These are phyloP conservation scores for Euglossa dilemma DNA, from an alignment of 1,140 invertebrate species.

Conservation along the genomic window DNA sequence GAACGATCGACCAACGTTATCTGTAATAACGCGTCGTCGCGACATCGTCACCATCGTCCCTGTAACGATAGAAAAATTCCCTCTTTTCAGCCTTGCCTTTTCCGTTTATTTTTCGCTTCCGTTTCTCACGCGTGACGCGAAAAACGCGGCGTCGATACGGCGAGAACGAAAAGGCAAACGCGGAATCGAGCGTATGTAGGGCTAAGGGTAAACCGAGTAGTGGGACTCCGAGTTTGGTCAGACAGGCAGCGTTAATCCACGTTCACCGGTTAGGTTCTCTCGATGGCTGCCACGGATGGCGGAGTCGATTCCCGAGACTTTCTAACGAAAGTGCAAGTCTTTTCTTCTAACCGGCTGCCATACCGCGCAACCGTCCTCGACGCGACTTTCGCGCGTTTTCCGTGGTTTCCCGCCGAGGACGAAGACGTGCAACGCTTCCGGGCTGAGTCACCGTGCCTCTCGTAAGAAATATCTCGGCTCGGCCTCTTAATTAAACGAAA, in stretches of 20 bases:
- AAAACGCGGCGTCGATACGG: background rate
- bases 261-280: slow-evolving; percentile 46
- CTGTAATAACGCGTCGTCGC: too few species aligned
- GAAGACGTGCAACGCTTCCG: slow-evolving; percentile 61
- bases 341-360: slow-evolving; percentile 74
- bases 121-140: background rate
- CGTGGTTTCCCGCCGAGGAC: slow-evolving; percentile 74
- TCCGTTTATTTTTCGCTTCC: too few species aligned
- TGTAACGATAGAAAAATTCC: background rate
- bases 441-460: slow-evolving; percentile 37
- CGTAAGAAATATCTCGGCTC: slow-evolving; percentile 14
- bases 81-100: background rate
- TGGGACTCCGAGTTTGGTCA: slow-evolving; percentile 58
- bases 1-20: too few species aligned
- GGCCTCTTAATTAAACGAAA: background rate
- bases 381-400: slow-evolving; percentile 74
- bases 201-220: slow-evolving; percentile 53
- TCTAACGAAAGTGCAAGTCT: slow-evolving; percentile 82
- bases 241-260: slow-evolving; percentile 51
- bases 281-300: slow-evolving; percentile 74
- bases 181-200: slow-evolving; percentile 35
- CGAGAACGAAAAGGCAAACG: background rate
- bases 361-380: slow-evolving; percentile 74
- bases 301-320: slow-evolving; percentile 77
- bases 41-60: too few species aligned